phyloP scores from a whole-genome alignment of 2,113 vertebrate species.

The Sorex fumeus region DNA sequence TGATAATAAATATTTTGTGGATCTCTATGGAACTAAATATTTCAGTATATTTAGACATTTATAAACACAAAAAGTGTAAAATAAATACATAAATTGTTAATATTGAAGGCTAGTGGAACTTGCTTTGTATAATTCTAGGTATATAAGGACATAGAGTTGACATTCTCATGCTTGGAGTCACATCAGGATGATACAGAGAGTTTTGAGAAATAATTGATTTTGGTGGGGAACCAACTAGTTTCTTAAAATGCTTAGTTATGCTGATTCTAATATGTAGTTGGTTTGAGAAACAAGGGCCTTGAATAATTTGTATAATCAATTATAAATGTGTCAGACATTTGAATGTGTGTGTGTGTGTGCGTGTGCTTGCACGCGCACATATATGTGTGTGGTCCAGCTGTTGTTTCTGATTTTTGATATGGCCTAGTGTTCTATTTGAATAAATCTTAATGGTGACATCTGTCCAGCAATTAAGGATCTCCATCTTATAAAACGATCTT shows the following conservation, averaged over 20 bases:
- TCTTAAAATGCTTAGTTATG: neutral
- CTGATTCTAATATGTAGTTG: neutral
- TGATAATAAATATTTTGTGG: neutral
- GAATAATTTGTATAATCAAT: slow-evolving; percentile 51
- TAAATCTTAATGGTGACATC: slow-evolving; percentile 72
- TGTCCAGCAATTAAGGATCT: slow-evolving; percentile 75
- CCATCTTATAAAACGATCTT: slow-evolving; percentile 72
- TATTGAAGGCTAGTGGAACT: fast-evolving
- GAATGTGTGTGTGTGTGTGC: neutral
- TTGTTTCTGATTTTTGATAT: slow-evolving; percentile 44
- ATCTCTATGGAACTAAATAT: neutral
- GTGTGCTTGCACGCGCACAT: neutral
- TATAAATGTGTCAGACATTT: neutral
- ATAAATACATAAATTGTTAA: neutral
- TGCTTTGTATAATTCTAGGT: too few relatives aligned
- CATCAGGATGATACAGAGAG: neutral
- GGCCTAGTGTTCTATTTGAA: slow-evolving; percentile 56
- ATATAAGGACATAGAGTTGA: neutral
- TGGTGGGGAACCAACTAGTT: neutral
- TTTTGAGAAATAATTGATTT: neutral
- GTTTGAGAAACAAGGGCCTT: slow-evolving; percentile 13
- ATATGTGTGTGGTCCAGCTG: slow-evolving; percentile 25
- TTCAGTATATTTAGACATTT: too few relatives aligned
- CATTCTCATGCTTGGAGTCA: neutral
- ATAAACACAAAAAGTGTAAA: neutral